Base-by-base conservation (phyloP, 2,113 vertebrate genomes). In the Eclectus roratus region DNA sequence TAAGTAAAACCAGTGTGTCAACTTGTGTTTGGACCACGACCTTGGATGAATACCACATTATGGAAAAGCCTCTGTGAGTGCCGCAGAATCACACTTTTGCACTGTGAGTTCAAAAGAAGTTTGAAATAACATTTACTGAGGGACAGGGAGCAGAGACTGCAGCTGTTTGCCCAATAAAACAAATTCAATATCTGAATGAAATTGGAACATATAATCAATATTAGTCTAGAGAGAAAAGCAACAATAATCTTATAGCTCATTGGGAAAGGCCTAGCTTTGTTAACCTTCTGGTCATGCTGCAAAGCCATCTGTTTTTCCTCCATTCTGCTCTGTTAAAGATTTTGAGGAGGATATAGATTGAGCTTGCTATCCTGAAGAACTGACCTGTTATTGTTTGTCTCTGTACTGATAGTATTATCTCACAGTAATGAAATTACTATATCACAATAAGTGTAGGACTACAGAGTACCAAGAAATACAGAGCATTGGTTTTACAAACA, bases 111-210 rank as follows among this genome's bases (percentile, higher is more conserved):
- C 49, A 83, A 91, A 88, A 41, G 20, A 88, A 78, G 29, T 86
- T 80, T 92, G 77, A 94, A 91, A 96, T 71, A 95, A 92, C 92
- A 91, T 97, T 95, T 97, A 72, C 76, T 83, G 46, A 92, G 47
- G 41, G 44, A 86, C 8, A 8, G 28, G 41, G 68, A 83, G 11
- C 3, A 20, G 27, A 63, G n/a, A 33, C 41, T 88, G 31, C 58
- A 63, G 11, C n/a, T 92, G 88, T 96, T 95, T 97, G 88, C 60
- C 83, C 91, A 95, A 84, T 92, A 88, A 92, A 92, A 50, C 50
- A 86, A 95, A 93, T 92, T 68, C 92, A 92, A 74, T 89, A 91
- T 91, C 72, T 1, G 43, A 94, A 91, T 68, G 69, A 89, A 96
- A 95, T 39, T 88, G 91, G 56, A 94, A 64, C 83, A 47, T 64